Evolutionary conservation across 2,797 vertebrate genomes (phyloP).

Genomic region (Philypnodon macrostomus): DNA sequence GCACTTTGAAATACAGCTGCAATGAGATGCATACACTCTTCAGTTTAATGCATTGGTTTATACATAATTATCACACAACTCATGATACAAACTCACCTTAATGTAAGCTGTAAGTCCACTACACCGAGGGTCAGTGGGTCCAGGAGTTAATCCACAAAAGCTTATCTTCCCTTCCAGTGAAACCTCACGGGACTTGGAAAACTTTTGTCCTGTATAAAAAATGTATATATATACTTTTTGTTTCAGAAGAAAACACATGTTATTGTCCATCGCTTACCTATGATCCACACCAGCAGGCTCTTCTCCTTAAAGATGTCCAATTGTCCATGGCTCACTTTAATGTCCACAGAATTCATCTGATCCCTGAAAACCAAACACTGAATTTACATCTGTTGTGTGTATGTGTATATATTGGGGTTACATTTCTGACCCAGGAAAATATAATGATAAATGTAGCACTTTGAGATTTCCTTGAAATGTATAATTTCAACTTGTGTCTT

Average conservation of each 20-base stretch:
- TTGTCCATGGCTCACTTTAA: conserved; percentile 88
- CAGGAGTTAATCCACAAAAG: conserved; percentile 76
- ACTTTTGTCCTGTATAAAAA: conserved; percentile 91
- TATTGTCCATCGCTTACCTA: conserved; percentile 67
- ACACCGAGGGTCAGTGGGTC: conserved; percentile 85
- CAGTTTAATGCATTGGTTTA: not conserved
- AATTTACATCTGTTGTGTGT: not conserved
- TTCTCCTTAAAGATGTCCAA: conserved; percentile 89
- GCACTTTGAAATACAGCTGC: conserved; percentile 90
- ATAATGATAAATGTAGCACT: no score
- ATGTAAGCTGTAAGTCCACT: conserved; percentile 86
- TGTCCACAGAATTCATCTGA: conserved; percentile 81
- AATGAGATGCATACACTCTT: conserved; percentile 16
- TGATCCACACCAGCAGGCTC: conserved; percentile 86
- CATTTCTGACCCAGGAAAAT: no score
- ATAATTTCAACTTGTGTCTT: no score
- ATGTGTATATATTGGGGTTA: no score
- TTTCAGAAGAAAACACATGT: not conserved
- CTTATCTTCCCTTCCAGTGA: conserved; percentile 84
- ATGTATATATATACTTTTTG: not conserved
- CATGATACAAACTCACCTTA: conserved; percentile 82
- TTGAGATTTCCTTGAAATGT: no score
- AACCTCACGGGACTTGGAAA: conserved; percentile 89
- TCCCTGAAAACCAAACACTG: conserved; percentile 70
- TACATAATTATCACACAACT: not conserved